Evolutionary conservation across 2,797 vertebrate species (phyloP).

Genomic region (Lagorchestes hirsutus): DNA sequence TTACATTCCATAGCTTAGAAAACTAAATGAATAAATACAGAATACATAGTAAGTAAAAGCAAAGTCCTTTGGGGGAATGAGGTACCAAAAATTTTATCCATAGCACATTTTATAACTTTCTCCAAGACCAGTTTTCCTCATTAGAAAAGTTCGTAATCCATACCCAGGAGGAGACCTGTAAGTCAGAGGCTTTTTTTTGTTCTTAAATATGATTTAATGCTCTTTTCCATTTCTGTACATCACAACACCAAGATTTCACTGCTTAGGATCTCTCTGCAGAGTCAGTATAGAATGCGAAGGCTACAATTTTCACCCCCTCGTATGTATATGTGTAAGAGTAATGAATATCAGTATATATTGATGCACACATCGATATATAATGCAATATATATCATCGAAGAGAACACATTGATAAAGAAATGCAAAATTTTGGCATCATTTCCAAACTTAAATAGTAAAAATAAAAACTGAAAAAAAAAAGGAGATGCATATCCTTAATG

Average conservation of each 20-base stretch:
- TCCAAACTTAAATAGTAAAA: slow-evolving; percentile 93
- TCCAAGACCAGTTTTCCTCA: too few species aligned
- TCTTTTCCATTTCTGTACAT: slow-evolving; percentile 93
- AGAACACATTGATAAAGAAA: slow-evolving; percentile 92
- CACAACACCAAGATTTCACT: slow-evolving; percentile 92
- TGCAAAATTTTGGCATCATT: slow-evolving; percentile 93
- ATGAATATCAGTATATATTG: slow-evolving; percentile 91
- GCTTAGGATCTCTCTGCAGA: slow-evolving; percentile 91
- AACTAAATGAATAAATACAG: too few species aligned
- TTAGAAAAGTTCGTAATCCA: too few species aligned
- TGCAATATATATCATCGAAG: slow-evolving; percentile 91
- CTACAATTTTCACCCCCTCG: slow-evolving; percentile 87
- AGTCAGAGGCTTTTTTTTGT: slow-evolving; percentile 75
- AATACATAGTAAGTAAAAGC: too few species aligned
- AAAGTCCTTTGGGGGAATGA: too few species aligned
- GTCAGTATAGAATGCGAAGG: slow-evolving; percentile 89
- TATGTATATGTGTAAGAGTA: slow-evolving; percentile 89
- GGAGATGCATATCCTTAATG: slow-evolving; percentile 90
- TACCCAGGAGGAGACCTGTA: too few species aligned
- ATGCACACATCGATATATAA: slow-evolving; percentile 92
- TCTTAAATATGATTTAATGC: slow-evolving; percentile 94
- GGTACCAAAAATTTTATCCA: too few species aligned
- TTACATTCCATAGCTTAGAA: too few species aligned
- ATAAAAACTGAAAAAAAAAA: slow-evolving; percentile 89
- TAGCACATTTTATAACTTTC: too few species aligned